These are phyloP conservation scores for Pharmacophagus antenor DNA, from an alignment of 2,888 invertebrate species.

Conservation along the genomic window DNA sequence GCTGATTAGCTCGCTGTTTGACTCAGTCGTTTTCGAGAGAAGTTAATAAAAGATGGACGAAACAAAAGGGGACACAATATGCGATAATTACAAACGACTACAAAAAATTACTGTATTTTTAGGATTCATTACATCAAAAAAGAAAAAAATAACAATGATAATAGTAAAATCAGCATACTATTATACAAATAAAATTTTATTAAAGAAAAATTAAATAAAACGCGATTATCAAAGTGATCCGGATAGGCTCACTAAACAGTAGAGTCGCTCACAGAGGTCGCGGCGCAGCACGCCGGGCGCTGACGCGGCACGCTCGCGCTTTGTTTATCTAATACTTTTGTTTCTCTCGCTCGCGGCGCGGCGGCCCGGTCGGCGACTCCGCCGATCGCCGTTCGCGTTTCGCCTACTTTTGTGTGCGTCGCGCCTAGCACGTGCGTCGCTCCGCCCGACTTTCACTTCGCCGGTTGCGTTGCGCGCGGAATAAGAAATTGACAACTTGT, in stretches of 20 bases:
- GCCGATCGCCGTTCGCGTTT: conserved; percentile 35
- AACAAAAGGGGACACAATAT: too few species aligned
- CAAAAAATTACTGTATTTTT: too few species aligned
- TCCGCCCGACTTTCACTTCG: conserved; percentile 62
- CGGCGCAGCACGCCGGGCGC: conserved; percentile 54
- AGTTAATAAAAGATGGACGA: too few species aligned
- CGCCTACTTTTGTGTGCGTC: conserved; percentile 56
- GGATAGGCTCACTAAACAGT: not conserved
- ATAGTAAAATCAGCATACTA: too few species aligned
- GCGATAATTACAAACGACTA: too few species aligned
- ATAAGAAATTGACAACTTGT: conserved; percentile 36
- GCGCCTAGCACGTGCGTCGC: conserved; percentile 35
- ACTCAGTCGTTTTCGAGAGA: not conserved
- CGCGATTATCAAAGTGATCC: not conserved
- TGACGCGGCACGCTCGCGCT: conserved; percentile 31
- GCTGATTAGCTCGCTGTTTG: conserved; percentile 3
- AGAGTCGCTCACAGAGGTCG: conserved; percentile 28
- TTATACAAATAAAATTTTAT: too few species aligned
- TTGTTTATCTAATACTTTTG: conserved; percentile 25
- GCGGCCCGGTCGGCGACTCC: conserved; percentile 17
- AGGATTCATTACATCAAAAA: too few species aligned
- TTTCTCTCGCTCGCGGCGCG: conserved; percentile 10
- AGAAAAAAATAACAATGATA: too few species aligned
- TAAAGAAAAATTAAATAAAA: not conserved
- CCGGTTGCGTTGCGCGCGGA: conserved; percentile 37